These are phyloP conservation scores for Dorcus hopei DNA, from an alignment of 2,888 invertebrate genomes.

Conservation along the genomic window DNA sequence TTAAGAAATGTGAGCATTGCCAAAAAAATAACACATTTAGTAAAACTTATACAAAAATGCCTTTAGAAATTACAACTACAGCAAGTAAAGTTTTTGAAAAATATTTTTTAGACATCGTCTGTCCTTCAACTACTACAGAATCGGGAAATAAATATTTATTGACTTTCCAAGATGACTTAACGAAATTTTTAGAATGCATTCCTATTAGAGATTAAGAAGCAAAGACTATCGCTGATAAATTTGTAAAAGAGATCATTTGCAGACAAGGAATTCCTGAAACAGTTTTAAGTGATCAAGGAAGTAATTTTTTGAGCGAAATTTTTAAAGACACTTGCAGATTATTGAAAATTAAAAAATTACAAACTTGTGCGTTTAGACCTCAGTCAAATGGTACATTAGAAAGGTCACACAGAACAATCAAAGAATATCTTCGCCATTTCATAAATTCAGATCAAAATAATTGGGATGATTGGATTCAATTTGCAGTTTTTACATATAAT, in stretches of 20 bases:
- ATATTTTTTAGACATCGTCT: constrained; percentile 33
- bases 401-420: too few species aligned
- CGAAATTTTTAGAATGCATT: constrained; percentile 34
- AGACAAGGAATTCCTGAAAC: constrained; percentile 32
- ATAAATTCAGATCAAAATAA: too few species aligned
- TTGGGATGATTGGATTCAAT: too few species aligned
- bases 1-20: too few species aligned
- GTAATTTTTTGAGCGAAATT: constrained; percentile 29
- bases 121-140: constrained; percentile 30
- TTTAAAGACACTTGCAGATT: constrained; percentile 23
- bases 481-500: constrained; percentile 24
- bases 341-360: too few species aligned
- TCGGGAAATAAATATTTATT: constrained; percentile 25
- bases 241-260: constrained; percentile 26
- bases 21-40: too few species aligned
- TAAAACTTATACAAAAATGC: constrained; percentile 9
- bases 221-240: constrained; percentile 29
- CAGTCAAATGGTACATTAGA: too few species aligned
- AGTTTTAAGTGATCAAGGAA: constrained; percentile 33
- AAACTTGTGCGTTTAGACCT: too few species aligned
- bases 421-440: too few species aligned
- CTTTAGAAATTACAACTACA: constrained; percentile 24
- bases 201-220: constrained; percentile 35
- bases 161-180: constrained; percentile 29
- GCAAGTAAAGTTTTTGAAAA: constrained; percentile 32